phyloP scores from a whole-genome alignment of 2,888 invertebrate species.

The Mantis religiosa region DNA sequence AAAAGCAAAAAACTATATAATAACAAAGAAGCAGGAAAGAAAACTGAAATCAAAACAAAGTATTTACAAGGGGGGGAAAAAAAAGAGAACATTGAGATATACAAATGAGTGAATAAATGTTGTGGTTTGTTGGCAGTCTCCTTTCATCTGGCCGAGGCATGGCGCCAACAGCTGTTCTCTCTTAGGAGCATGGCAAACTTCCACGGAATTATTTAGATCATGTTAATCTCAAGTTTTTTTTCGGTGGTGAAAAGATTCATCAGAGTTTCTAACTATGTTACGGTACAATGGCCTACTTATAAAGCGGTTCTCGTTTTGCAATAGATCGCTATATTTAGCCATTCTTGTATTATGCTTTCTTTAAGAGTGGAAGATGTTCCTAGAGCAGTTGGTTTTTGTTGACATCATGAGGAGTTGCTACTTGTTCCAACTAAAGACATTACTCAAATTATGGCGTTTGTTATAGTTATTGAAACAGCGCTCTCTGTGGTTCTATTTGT shows the following conservation, averaged over 20 bases:
- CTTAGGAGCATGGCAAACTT: background rate
- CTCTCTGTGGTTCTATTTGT: background rate
- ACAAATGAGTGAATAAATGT: background rate
- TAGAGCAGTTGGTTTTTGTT: background rate
- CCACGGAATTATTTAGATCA: background rate
- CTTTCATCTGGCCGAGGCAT: background rate
- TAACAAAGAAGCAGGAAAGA: background rate
- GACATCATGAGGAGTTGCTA: background rate
- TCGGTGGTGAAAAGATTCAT: background rate
- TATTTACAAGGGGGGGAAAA: background rate
- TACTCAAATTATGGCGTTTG: background rate
- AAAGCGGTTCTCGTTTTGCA: background rate
- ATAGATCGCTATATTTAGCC: background rate
- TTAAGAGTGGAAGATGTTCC: background rate
- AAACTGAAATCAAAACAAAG: background rate
- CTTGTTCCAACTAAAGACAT: background rate
- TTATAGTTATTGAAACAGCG: background rate
- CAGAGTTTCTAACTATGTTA: background rate
- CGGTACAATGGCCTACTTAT: background rate
- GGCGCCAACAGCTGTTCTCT: conserved; percentile 4
- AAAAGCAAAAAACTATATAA: background rate
- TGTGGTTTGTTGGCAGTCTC: background rate
- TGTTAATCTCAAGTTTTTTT: background rate
- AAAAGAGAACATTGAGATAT: background rate
- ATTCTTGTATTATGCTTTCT: background rate